phyloP scores from a whole-genome alignment of 2,888 invertebrate genomes.

The Sicus ferrugineus region DNA sequence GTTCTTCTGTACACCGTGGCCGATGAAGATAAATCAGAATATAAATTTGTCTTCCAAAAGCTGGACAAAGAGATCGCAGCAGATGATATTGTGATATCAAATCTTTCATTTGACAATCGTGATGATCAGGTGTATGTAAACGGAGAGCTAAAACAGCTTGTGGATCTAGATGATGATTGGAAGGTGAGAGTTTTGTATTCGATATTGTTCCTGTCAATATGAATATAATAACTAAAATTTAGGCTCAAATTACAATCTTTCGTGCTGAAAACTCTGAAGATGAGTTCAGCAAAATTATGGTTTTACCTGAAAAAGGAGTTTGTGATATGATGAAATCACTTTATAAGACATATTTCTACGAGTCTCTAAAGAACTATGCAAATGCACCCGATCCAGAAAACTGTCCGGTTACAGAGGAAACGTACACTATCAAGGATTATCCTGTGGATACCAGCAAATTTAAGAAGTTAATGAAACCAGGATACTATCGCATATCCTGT shows the following conservation, averaged over 20 bases:
- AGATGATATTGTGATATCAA: constrained; percentile 40
- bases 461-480: constrained; percentile 43
- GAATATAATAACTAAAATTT: no score
- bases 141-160: constrained; percentile 47
- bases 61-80: constrained; percentile 42
- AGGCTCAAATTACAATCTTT: constrained; percentile 44
- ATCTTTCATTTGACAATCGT: constrained; percentile 43
- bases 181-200: constrained; percentile 41
- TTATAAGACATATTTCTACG: constrained; percentile 53
- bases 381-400: constrained; percentile 54
- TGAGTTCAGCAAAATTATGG: constrained; percentile 39
- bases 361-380: constrained; percentile 49
- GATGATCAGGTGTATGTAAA: constrained; percentile 44
- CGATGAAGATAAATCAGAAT: constrained; percentile 36
- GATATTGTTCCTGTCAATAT: not conserved
- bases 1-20: constrained; percentile 8
- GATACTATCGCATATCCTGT: constrained; percentile 45
- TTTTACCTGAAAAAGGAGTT: constrained; percentile 40
- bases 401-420: constrained; percentile 49
- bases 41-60: constrained; percentile 41
- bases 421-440: constrained; percentile 50
- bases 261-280: constrained; percentile 37
- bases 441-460: constrained; percentile 46
- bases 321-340: constrained; percentile 47
- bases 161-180: constrained; percentile 52